Base-by-base conservation (phyloP, 2,113 vertebrate species). In the Phalacrocorax brasilianus region DNA sequence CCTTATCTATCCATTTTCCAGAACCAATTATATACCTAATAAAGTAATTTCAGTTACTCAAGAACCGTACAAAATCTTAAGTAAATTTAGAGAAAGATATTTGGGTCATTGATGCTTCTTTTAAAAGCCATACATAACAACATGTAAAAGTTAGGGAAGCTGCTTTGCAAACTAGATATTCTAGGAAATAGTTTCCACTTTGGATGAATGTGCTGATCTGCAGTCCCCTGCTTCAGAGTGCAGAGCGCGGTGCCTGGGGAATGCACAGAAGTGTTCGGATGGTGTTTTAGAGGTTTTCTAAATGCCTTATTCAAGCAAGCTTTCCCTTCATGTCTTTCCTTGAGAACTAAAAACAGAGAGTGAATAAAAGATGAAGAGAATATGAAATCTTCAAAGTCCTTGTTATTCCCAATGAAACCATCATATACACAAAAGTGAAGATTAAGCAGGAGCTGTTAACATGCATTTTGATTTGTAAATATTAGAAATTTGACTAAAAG, bases 111-210 rank as follows among this genome's bases (percentile, higher is more conserved):
- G 22, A 50, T 68, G 78, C 77, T 47, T 53, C 86, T 85, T 91
- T 70, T 28, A 65, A 91, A 89, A 63, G 30, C 23, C n/a, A 49
- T 30, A 49, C 8, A 32, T 27, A 78, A 24, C 52, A 72, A 27
- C 50, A 62, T 3, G 24, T 20, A 63, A 87, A 94, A 67, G 84
- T 21, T 27, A 42, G 30, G 30, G 61, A 61, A 88, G 22, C 17
- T 94, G 9, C 85, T 82, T 89, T 85, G 52, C 58, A 90, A 85
- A 73, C 62, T 62, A 91, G 27, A 20, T 81, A 95, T 89, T 94
- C 95, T 91, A 91, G 88, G 75, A 87, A 93, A 79, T 55, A 11
- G 30, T 92, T 97, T 93, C 68, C 30, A 90, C 59, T 91, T 85
- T 78, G 76, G 70, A 90, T 66, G 56, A 95, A 91, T n/a, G 40